phyloP scores from a whole-genome alignment of 2,113 vertebrate genomes.

The Circaetus cinerascens region DNA sequence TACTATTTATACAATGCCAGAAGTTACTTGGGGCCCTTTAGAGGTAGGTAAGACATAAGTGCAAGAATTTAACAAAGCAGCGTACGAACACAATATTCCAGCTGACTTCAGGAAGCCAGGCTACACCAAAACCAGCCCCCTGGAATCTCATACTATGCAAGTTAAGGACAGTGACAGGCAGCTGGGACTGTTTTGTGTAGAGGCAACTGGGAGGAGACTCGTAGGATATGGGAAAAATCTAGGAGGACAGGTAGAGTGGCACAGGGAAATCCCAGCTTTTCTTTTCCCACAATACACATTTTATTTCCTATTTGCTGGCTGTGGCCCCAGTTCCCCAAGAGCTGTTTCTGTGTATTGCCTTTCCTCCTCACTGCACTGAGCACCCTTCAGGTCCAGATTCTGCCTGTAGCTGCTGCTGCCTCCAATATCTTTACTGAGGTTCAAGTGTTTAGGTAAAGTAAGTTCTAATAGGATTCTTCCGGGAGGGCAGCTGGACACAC shows the following conservation, averaged over 20 bases:
- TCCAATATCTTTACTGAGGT: not conserved
- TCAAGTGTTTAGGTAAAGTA: not conserved
- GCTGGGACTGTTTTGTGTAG: not conserved
- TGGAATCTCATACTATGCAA: not conserved
- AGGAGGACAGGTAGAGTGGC: not conserved
- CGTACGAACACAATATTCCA: accelerated
- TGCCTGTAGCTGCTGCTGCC: not conserved
- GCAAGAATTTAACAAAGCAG: not conserved
- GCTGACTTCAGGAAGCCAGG: not conserved
- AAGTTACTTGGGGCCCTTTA: not conserved
- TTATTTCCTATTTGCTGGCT: not conserved
- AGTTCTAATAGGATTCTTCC: not conserved
- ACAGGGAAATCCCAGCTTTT: not conserved
- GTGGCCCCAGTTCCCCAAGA: not conserved
- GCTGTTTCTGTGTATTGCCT: not conserved
- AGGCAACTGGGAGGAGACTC: not conserved
- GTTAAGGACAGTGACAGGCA: not conserved
- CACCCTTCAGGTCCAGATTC: not conserved
- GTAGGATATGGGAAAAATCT: not conserved
- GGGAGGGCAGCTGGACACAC: not conserved
- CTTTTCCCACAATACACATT: not conserved
- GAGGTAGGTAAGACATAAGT: not conserved
- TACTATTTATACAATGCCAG: not conserved
- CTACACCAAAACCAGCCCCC: not conserved
- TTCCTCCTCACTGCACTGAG: not conserved